Conservation (phyloP, 1,140 invertebrate species). For the Cyphomyrmex costatus region DNA sequence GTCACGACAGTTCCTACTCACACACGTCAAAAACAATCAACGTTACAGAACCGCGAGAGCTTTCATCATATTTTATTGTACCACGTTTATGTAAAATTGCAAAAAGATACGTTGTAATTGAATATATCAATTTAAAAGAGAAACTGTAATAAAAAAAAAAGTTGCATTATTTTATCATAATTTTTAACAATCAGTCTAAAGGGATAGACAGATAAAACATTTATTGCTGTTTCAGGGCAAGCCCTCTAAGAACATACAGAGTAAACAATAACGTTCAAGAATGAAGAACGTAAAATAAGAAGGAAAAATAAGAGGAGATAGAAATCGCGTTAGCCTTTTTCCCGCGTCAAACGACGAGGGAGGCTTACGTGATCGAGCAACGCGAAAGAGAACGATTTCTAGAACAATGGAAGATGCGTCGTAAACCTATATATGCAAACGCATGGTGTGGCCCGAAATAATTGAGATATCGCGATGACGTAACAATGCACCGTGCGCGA, state of each 20-base stretch:
- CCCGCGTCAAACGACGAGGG: not conserved
- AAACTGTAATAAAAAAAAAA: not conserved
- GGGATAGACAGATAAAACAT: not conserved
- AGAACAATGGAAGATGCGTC: conserved; percentile 17
- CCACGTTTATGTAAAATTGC: not conserved
- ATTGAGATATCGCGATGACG: conserved; percentile 76
- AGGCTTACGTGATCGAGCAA: not conserved
- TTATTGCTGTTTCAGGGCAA: too few relatives aligned
- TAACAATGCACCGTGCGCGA: conserved; percentile 67
- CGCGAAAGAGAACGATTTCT: conserved; percentile 16
- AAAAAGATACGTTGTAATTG: not conserved
- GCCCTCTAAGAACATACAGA: too few relatives aligned
- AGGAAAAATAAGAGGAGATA: not conserved
- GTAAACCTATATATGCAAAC: conserved; percentile 54
- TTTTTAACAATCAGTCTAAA: not conserved
- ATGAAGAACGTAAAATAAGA: too few relatives aligned
- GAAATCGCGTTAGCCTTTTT: not conserved
- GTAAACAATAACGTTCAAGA: too few relatives aligned
- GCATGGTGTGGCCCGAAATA: conserved; percentile 49
- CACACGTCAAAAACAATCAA: conserved; percentile 29
- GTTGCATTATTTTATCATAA: not conserved
- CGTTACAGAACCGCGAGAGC: not conserved
- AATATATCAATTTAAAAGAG: not conserved
- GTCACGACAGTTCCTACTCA: conserved; percentile 22
- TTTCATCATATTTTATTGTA: not conserved